phyloP scores from a whole-genome alignment of 2,797 vertebrate genomes.

The Manis javanica region DNA sequence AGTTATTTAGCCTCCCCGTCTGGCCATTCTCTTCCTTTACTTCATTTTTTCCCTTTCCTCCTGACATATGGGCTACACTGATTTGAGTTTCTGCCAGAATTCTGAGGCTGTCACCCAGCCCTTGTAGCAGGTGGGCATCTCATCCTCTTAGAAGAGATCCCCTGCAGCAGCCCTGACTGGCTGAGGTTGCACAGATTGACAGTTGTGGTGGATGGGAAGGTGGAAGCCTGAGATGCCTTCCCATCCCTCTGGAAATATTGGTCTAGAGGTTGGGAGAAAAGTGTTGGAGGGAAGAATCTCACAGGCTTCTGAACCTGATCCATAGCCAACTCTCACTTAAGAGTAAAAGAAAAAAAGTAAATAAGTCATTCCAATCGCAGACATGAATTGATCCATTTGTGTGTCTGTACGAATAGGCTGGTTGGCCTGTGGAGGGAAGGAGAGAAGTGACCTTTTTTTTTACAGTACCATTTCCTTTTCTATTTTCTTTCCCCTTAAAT shows the following conservation, averaged over 20 bases:
- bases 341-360: not conserved
- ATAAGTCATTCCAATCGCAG: not conserved
- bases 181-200: not conserved
- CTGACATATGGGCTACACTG: not conserved
- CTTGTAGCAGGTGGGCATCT: not conserved
- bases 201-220: no score
- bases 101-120: not conserved
- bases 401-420: not conserved
- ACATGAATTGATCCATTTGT: not conserved
- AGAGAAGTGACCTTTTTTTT: not conserved
- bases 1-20: not conserved
- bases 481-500: not conserved
- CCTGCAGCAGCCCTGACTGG: not conserved
- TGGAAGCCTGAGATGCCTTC: not conserved
- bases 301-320: not conserved
- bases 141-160: not conserved
- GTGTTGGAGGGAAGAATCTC: not conserved
- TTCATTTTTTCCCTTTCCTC: not conserved
- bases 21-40: not conserved
- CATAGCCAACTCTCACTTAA: not conserved
- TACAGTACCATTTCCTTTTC: constrained; percentile 16
- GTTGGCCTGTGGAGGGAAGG: not conserved
- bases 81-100: not conserved
- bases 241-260: not conserved
- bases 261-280: not conserved